Conservation (phyloP, 2,888 invertebrate species). For the Brachylomia viminalis region DNA sequence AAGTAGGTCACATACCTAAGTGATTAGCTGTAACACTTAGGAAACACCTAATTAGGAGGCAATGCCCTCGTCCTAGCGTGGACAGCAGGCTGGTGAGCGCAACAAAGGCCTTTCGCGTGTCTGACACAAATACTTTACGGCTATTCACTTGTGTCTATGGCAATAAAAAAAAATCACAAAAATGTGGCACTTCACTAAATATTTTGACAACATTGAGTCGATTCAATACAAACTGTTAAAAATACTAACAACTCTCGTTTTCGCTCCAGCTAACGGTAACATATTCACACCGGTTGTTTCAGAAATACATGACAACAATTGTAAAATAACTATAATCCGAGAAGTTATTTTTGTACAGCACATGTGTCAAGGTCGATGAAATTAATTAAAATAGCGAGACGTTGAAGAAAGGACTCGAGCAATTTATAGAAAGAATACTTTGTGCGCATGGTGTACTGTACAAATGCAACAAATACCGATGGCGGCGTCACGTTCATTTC, state of each 20-base stretch:
- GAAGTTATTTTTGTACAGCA: conserved; percentile 23
- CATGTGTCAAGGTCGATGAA: conserved; percentile 9
- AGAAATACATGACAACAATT: too few species aligned
- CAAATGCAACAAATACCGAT: too few species aligned
- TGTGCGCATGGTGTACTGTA: neutral
- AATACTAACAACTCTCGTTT: conserved; percentile 2
- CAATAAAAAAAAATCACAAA: neutral
- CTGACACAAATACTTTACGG: neutral
- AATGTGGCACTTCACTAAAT: neutral
- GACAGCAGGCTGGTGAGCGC: conserved; percentile 24
- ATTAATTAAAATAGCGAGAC: conserved; percentile 22
- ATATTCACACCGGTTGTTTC: too few species aligned
- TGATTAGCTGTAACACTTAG: neutral
- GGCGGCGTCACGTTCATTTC: too few species aligned
- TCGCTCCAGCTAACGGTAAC: conserved; percentile 6
- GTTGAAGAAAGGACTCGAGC: neutral
- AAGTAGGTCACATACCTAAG: neutral
- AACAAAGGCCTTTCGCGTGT: conserved; percentile 30
- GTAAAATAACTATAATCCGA: too few species aligned
- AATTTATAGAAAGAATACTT: neutral
- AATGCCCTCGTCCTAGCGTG: conserved; percentile 15
- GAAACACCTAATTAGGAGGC: neutral
- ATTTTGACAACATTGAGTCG: neutral
- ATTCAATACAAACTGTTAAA: neutral
- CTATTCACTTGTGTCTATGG: neutral